Base-by-base conservation (phyloP, 2,888 invertebrate species). In the Candidula unifasciata region DNA sequence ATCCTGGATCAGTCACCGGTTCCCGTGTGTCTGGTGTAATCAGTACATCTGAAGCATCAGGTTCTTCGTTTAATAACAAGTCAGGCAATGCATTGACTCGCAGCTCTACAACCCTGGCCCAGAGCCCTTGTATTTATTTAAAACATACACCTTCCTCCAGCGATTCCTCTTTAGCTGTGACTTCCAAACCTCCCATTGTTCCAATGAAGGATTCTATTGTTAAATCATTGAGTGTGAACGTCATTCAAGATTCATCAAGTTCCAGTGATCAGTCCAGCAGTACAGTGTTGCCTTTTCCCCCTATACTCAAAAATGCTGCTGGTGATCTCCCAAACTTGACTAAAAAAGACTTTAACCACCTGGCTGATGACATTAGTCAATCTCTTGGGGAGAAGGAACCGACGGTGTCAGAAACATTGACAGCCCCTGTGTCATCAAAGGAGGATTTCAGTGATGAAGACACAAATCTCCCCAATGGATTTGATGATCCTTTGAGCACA, bases 391-490 rank as follows among this genome's bases (percentile, higher is more conserved):
- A 91, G 79, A 82, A 79, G 18, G 89, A 89, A 30, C 86, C 83
- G n/a, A 80, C 81, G 44, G 16, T 73, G 18, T 64, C 74, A 16
- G 79, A 69, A 37, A n/a, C 73, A 8, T 30, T 84, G 30, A 73
- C 84, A 27, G 78, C 81, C 3, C 54, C 57, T 33, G 57, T 78
- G n/a, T 30, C 73, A 27, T 33, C 37, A 10, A 80, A 80, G 33
- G 60, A 89, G 78, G 89, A 89, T 83, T 81, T 86, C 27, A 89
- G 89, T 87, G 90, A 91, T 87, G 90, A 90, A 87, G 90, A 89
- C 64, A 89, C 88, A 3, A 86, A 88, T 88, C 84, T 90, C 57
- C 89, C 89, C n/a, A 90, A 90, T 87, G 90, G 90, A 37, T 90
- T 88, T 83, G 89, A 91, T 87, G 88, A 85, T 3, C 74, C 66